Conservation (phyloP, 2,113 vertebrate genomes). For the Ifrita kowaldi region DNA sequence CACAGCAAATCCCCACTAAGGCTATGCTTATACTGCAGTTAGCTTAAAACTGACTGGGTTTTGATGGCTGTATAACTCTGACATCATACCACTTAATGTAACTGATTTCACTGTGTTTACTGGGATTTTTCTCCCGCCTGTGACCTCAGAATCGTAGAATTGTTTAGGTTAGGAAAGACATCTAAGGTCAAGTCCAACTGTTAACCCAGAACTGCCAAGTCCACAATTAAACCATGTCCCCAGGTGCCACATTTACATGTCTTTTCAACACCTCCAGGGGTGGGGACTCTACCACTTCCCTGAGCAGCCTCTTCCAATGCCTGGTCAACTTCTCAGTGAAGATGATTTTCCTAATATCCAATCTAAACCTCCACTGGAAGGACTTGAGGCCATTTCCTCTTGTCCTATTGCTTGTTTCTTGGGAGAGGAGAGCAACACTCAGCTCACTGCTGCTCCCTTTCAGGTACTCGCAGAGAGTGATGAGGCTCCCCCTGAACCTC, state of each 20-base stretch:
- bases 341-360: not conserved
- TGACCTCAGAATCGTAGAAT: not conserved
- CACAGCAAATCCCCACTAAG: not conserved
- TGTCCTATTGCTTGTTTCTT: not conserved
- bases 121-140: not conserved
- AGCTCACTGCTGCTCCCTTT: not conserved
- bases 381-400: not conserved
- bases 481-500: too few relatives aligned
- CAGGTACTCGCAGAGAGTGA: not conserved
- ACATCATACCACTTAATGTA: not conserved
- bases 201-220: not conserved
- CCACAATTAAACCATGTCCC: not conserved
- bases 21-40: not conserved
- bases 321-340: not conserved
- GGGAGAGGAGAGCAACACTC: not conserved
- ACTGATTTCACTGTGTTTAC: not conserved
- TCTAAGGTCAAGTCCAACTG: not conserved
- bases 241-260: accelerated
- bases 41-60: not conserved
- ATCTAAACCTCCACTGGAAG: not conserved
- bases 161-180: not conserved
- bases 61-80: not conserved
- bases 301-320: not conserved
- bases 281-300: not conserved
- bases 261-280: not conserved